Conservation (phyloP, 2,888 invertebrate genomes). For the Callyntrura sp. region DNA sequence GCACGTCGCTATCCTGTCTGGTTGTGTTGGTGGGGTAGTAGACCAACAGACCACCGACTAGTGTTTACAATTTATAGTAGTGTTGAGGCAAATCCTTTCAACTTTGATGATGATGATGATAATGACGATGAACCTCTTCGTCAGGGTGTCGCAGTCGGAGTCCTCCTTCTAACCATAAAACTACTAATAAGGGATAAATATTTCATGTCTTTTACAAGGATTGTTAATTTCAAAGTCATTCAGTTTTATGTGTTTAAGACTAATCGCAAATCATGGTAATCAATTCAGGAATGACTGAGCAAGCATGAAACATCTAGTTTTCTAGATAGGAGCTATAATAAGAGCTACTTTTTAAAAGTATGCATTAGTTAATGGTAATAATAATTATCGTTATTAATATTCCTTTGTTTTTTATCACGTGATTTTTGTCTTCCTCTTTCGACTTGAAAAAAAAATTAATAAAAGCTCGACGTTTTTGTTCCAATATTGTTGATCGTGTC, state of each 20-base stretch:
- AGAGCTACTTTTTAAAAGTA: too few relatives aligned
- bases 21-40: too few relatives aligned
- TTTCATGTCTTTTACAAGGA: slow-evolving; percentile 32
- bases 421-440: slow-evolving; percentile 1
- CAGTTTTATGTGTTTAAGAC: neutral
- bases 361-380: too few relatives aligned
- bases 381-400: neutral
- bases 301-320: neutral
- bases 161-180: neutral
- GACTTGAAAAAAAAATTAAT: neutral
- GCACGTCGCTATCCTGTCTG: too few relatives aligned
- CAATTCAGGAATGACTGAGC: slow-evolving; percentile 21
- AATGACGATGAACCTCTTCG: neutral
- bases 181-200: too few relatives aligned
- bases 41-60: too few relatives aligned
- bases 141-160: neutral
- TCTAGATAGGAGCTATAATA: too few relatives aligned
- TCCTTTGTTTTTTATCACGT: neutral
- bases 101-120: too few relatives aligned
- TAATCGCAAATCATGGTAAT: slow-evolving; percentile 14
- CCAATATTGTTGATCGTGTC: neutral
- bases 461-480: too few relatives aligned
- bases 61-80: too few relatives aligned
- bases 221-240: slow-evolving; percentile 56
- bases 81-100: slow-evolving; percentile 47